Conservation (phyloP, 2,797 vertebrate species). For the Rhinatrema bivittatum region DNA sequence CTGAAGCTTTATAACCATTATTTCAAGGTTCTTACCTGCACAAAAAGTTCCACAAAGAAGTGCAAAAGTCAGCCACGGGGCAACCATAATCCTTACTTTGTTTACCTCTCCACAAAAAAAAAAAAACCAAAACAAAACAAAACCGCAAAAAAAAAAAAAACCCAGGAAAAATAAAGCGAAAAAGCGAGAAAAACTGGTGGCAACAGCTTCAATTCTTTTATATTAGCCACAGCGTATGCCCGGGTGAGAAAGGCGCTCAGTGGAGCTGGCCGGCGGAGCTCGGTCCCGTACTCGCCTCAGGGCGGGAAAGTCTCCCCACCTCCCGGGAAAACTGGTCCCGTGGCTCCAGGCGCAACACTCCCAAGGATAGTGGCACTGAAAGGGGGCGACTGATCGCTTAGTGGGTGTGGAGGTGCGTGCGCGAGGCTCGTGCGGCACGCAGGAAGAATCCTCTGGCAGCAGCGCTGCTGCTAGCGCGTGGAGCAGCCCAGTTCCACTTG, state of each 20-base stretch:
- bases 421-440: too few relatives aligned
- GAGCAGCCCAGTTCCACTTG: too few relatives aligned
- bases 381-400: conserved; percentile 11
- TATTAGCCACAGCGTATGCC: conserved; percentile 23
- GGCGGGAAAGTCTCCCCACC: too few relatives aligned
- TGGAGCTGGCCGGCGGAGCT: not conserved
- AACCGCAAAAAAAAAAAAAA: not conserved
- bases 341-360: too few relatives aligned
- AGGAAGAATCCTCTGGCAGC: too few relatives aligned
- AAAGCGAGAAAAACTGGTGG: not conserved
- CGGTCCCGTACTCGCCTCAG: too few relatives aligned
- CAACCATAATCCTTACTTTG: conserved; percentile 81
- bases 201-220: conserved; percentile 30
- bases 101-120: conserved; percentile 28
- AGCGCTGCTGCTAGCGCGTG: too few relatives aligned
- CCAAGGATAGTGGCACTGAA: conserved; percentile 14
- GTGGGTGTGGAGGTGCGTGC: conserved; percentile 35
- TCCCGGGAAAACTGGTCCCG: not conserved
- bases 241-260: not conserved
- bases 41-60: conserved; percentile 93
- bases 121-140: too few relatives aligned
- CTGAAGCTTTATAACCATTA: too few relatives aligned
- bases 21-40: conserved; percentile 81
- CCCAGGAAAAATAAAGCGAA: not conserved
- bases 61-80: conserved; percentile 88